A percentile compares a stretch with the other conserved stretches of the same genome.
Evolutionary conservation across 2,888 invertebrate species (phyloP).

Genomic region (Eupithecia subfuscata): DNA sequence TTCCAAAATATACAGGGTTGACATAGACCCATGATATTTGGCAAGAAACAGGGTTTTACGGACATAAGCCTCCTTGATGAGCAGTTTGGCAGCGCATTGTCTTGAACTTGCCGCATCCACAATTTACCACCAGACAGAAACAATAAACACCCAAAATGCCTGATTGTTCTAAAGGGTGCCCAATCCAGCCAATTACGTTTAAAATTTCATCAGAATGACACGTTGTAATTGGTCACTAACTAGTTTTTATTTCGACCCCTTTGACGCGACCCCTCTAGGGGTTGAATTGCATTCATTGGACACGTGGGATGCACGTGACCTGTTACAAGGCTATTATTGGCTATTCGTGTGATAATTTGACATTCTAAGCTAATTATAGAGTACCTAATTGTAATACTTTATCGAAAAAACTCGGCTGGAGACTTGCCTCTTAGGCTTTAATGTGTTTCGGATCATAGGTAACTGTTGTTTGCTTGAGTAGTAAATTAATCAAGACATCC

Average conservation of each 20-base stretch:
- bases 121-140: neutral
- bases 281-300: constrained; percentile 38
- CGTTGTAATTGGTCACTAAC: constrained; percentile 43
- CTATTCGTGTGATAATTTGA: constrained; percentile 35
- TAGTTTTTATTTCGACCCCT: constrained; percentile 44
- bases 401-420: neutral
- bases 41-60: no score
- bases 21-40: no score
- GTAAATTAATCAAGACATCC: neutral
- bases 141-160: neutral
- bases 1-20: no score
- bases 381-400: neutral
- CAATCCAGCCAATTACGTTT: constrained; percentile 39
- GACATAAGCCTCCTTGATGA: neutral
- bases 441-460: neutral
- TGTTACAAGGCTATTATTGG: constrained; percentile 48
- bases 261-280: constrained; percentile 38
- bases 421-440: neutral
- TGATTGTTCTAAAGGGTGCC: neutral
- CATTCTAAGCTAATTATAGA: constrained; percentile 14
- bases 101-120: no score
- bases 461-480: neutral
- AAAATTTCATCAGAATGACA: constrained; percentile 41
- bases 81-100: neutral
- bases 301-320: constrained; percentile 52